Conservation (phyloP, 2,888 invertebrate species). For the Drosophila pegasa region DNA sequence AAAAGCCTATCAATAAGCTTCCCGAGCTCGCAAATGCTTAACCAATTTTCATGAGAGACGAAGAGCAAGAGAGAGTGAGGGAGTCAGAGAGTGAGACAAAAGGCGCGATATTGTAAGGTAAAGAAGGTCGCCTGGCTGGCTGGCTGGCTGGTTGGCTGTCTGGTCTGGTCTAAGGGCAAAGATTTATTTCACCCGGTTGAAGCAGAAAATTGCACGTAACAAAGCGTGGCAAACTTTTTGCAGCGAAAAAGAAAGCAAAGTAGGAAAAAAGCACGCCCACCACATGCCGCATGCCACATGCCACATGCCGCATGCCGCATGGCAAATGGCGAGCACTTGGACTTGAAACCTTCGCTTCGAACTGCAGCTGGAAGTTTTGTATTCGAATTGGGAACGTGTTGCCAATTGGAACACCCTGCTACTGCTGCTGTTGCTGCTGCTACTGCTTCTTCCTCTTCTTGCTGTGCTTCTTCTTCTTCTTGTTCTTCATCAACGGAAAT, state of each 20-base stretch:
- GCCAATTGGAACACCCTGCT: not conserved
- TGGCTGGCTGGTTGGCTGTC: constrained; percentile 4
- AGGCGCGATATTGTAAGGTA: not conserved
- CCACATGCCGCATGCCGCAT: constrained; percentile 13
- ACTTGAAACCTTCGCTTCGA: constrained; percentile 26
- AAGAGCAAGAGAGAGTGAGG: constrained; percentile 12
- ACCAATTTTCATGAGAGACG: constrained; percentile 2
- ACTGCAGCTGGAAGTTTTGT: constrained; percentile 5
- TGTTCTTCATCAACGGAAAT: constrained; percentile 67
- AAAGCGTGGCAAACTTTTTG: constrained; percentile 72
- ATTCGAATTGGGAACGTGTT: constrained; percentile 17
- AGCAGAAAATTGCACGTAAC: constrained; percentile 79
- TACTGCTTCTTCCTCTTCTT: not conserved
- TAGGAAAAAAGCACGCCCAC: constrained; percentile 34
- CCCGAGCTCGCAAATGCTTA: not conserved
- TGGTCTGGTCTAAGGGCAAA: constrained; percentile 47
- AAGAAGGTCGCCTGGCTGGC: constrained; percentile 14
- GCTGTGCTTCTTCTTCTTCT: not conserved
- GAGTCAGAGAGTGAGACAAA: not conserved
- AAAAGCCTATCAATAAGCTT: constrained; percentile 41
- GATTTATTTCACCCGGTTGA: constrained; percentile 76
- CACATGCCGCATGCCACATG: constrained; percentile 25
- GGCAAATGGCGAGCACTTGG: constrained; percentile 26
- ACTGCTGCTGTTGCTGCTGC: not conserved
- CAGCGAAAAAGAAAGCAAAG: constrained; percentile 6